Percentiles rank a stretch among this genome's conserved stretches.
phyloP scores from a whole-genome alignment of 2,888 invertebrate species.

The Lepidocyrtoides sp. region DNA sequence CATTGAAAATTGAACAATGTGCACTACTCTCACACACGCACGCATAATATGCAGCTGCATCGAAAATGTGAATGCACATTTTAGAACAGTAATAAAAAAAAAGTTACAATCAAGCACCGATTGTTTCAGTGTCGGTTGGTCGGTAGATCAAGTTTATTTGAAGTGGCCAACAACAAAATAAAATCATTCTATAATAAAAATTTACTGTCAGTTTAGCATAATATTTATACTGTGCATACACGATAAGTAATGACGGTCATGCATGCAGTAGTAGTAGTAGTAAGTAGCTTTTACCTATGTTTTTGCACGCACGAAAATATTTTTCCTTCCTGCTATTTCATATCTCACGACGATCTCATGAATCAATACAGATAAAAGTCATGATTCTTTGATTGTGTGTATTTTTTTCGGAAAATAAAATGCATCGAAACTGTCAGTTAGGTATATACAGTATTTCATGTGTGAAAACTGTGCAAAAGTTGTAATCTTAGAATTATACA shows the following conservation, averaged over 20 bases:
- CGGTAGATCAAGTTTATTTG: constrained; percentile 4
- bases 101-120: background rate
- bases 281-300: background rate
- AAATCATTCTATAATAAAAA: background rate
- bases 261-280: background rate
- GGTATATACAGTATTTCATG: too few relatives aligned
- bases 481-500: background rate
- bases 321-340: constrained; percentile 52
- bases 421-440: too few relatives aligned
- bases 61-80: too few relatives aligned
- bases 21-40: background rate
- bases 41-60: background rate
- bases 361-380: constrained; percentile 45
- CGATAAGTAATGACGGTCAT: background rate
- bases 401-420: background rate
- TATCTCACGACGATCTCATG: constrained; percentile 56
- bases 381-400: constrained; percentile 39
- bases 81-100: background rate
- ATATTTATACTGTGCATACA: background rate
- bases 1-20: background rate
- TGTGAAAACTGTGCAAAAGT: background rate
- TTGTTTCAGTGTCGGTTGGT: background rate
- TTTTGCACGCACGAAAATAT: constrained; percentile 7
- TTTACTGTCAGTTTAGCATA: background rate
- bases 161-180: background rate